These are phyloP conservation scores for Gambusia holbrooki DNA, from an alignment of 2,113 vertebrate genomes.

Conservation along the genomic window DNA sequence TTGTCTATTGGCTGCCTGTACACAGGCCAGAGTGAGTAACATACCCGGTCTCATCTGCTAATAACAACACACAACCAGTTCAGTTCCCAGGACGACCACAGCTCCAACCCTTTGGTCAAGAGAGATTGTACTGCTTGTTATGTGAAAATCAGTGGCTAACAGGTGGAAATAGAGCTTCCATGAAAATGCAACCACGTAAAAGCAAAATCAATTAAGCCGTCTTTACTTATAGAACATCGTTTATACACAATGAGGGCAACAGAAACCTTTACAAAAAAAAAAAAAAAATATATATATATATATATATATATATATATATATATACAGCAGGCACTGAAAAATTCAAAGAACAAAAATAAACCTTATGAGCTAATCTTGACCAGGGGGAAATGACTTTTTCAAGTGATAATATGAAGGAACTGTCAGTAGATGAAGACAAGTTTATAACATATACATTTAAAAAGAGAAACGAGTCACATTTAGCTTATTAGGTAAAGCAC, in stretches of 20 bases:
- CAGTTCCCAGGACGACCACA: not conserved
- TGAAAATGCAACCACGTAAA: too few species aligned
- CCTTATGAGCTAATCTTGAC: not conserved
- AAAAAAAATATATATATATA: too few species aligned
- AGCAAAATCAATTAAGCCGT: not conserved
- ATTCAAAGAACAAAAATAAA: not conserved
- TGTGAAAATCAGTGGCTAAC: not conserved
- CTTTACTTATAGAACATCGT: not conserved
- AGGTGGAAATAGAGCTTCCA: too few species aligned
- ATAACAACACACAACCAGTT: not conserved
- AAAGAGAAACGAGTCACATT: not conserved
- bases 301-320: too few species aligned
- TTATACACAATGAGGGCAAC: not conserved
- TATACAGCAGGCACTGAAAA: not conserved
- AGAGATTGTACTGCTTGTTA: too few species aligned
- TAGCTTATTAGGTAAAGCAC: not conserved
- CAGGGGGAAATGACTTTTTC: not conserved
- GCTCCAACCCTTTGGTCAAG: not conserved
- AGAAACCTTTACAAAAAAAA: not conserved
- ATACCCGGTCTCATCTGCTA: not conserved
- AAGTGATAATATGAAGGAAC: not conserved
- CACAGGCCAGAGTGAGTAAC: slow-evolving; percentile 93
- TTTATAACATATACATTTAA: not conserved
- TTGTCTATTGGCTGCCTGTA: slow-evolving; percentile 96
- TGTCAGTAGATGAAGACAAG: not conserved